These are phyloP conservation scores for Ectemnius continuus DNA, from an alignment of 2,888 invertebrate genomes.

Conservation along the genomic window DNA sequence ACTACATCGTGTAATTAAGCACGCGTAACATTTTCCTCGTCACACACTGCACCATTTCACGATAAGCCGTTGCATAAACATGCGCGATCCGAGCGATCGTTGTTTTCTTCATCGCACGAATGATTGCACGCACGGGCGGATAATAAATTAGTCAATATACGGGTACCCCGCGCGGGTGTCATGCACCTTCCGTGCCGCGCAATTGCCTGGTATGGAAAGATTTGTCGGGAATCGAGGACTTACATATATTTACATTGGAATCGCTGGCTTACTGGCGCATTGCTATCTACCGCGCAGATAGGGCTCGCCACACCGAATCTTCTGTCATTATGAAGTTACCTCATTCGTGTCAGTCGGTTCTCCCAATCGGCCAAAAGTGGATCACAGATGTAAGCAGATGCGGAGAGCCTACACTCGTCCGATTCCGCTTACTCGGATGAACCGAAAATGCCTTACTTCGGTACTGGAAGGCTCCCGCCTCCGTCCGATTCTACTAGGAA, in stretches of 20 bases:
- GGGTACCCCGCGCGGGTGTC: conserved; percentile 56
- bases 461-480: background rate
- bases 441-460: background rate
- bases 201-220: conserved; percentile 42
- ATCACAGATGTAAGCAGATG: background rate
- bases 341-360: background rate
- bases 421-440: background rate
- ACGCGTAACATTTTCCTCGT: background rate
- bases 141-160: conserved; percentile 66
- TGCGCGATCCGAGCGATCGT: conserved; percentile 49
- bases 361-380: background rate
- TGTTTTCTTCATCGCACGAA: conserved; percentile 53
- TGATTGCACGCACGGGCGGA: conserved; percentile 46
- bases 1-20: background rate
- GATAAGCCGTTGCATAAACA: conserved; percentile 43
- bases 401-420: background rate
- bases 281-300: conserved; percentile 5
- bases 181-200: conserved; percentile 14
- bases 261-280: conserved; percentile 7
- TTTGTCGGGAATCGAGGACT: conserved; percentile 43
- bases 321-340: no score
- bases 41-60: conserved; percentile 13
- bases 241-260: conserved; percentile 22
- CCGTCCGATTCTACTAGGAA: background rate
- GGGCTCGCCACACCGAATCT: background rate